Conservation (phyloP, 2,888 invertebrate species). For the Dolichopus griseipennis region DNA sequence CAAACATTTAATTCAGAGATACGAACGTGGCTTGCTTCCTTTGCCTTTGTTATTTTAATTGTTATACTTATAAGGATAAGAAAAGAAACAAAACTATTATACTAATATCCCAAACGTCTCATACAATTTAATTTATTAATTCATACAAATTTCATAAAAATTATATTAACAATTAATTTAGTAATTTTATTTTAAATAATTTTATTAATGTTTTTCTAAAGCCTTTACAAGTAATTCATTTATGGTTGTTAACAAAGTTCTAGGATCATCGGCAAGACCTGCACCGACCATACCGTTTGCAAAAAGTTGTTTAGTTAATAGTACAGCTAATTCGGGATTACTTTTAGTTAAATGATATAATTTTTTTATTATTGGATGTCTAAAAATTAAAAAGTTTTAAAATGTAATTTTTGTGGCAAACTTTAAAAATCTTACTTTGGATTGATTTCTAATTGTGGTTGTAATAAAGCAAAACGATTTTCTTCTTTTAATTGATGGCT, state of each 20-base stretch:
- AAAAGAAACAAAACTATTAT: too few species aligned
- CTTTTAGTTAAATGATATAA: conserved; percentile 61
- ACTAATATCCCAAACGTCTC: too few species aligned
- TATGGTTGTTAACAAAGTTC: conserved; percentile 72
- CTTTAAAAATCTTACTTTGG: conserved; percentile 55
- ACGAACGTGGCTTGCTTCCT: too few species aligned
- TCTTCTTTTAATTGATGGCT: conserved; percentile 74
- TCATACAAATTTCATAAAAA: too few species aligned
- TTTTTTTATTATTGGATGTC: conserved; percentile 85
- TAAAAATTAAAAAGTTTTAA: conserved; percentile 39
- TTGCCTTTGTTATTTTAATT: too few species aligned
- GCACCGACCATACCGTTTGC: conserved; percentile 93
- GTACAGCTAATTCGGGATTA: conserved; percentile 72
- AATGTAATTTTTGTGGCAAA: background rate
- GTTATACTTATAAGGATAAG: too few species aligned
- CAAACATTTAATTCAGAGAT: too few species aligned
- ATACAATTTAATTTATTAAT: too few species aligned
- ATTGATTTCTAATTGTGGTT: conserved; percentile 91
- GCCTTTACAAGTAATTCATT: conserved; percentile 77
- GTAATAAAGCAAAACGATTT: conserved; percentile 72
- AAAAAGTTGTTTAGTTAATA: conserved; percentile 84
- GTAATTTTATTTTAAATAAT: too few species aligned
- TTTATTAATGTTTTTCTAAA: conserved; percentile 60
- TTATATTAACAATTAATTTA: too few species aligned
- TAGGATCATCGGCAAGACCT: conserved; percentile 85